Base-by-base conservation (phyloP, 2,888 invertebrate species). In the Chalcosyrphus nemorum region DNA sequence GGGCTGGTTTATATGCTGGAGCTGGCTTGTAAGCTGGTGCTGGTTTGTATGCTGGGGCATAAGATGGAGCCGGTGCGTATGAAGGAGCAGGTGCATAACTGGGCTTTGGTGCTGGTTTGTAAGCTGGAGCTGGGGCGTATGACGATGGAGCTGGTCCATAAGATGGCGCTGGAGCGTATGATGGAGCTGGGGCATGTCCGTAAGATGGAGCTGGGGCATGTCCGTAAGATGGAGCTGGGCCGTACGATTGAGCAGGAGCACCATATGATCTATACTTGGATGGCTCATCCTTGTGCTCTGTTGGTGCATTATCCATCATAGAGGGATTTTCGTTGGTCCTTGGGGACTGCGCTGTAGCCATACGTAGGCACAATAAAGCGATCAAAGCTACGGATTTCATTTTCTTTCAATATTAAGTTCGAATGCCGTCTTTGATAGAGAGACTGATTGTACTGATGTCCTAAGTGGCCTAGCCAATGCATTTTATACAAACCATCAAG, bases 361-460 rank as follows among this genome's bases (percentile, higher is more conserved):
- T 13, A 38, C 6, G 38, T 13, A 78, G 24, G 41, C 41, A 80
- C 19, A 80, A 32, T 38, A 82, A 63, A 43, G 61, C 66, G 27
- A 82, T 66, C 72, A 78, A 78, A 68, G 66, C 56, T 43, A 78
- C 32, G 29, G 56, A 78, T 35, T 82, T 78, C 82, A 82, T 82
- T 35, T 15, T 54, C n/a, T 15, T 65, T 35, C 1, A 7, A 56
- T 38, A 19, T 24, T 9, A 27, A 15, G 27, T 61, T 43, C 15
- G 24, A 47, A 21, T n/a, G 11, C 17, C 47, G 32, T 29, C 17
- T 52, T 19, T 52, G 9, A 43, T 17, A 27, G 38, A 52, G 13
- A 38, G 43, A 68, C 47, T 45, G 41, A 66, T 21, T 54, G 24
- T 7, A 82, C 82, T 82, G 78, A 78, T 66, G 27, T 82, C 78